Percentiles rank a stretch among this genome's conserved stretches.
These are phyloP conservation scores for Drosophila fuyamai DNA, from an alignment of 1,140 invertebrate genomes.

Conservation along the genomic window DNA sequence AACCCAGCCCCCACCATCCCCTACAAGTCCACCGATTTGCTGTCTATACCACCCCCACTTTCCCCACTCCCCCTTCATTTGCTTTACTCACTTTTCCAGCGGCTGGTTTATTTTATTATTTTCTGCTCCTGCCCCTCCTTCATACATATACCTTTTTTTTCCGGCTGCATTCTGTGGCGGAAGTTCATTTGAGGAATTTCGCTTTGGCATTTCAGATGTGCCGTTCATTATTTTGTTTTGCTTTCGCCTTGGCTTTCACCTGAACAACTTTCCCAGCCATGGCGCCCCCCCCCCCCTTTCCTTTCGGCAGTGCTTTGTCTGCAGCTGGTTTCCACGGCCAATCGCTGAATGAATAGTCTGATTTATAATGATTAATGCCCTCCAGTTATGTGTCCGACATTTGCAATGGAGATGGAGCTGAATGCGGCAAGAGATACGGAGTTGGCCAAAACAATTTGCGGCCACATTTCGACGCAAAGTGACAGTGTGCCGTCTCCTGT, in stretches of 20 bases:
- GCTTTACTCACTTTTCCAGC: slow-evolving; percentile 26
- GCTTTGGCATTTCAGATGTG: slow-evolving; percentile 65
- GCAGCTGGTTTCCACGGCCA: slow-evolving; percentile 40
- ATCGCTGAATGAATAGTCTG: slow-evolving; percentile 72
- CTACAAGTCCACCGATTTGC: not conserved
- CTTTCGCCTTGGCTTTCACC: slow-evolving; percentile 38
- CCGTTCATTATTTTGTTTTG: slow-evolving; percentile 54
- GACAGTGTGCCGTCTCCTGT: not conserved
- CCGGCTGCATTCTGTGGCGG: slow-evolving; percentile 64
- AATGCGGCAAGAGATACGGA: not conserved
- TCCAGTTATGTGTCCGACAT: slow-evolving; percentile 63
- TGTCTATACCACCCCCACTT: not conserved
- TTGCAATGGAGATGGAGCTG: slow-evolving; percentile 46
- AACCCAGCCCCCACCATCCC: not conserved
- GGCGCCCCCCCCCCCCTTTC: not conserved
- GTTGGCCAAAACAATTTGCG: slow-evolving; percentile 20
- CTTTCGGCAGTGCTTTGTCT: slow-evolving; percentile 24
- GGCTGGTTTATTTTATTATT: slow-evolving; percentile 53
- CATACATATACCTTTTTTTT: slow-evolving; percentile 2
- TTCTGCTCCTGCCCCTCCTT: not conserved
- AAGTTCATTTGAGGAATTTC: slow-evolving; percentile 71
- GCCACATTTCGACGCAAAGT: slow-evolving; percentile 1
- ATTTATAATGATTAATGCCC: slow-evolving; percentile 80
- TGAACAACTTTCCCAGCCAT: not conserved
- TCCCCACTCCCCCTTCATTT: no score